Evolutionary conservation across 2,888 invertebrate genomes (phyloP).

Genomic region (Octonoba sinensis): DNA sequence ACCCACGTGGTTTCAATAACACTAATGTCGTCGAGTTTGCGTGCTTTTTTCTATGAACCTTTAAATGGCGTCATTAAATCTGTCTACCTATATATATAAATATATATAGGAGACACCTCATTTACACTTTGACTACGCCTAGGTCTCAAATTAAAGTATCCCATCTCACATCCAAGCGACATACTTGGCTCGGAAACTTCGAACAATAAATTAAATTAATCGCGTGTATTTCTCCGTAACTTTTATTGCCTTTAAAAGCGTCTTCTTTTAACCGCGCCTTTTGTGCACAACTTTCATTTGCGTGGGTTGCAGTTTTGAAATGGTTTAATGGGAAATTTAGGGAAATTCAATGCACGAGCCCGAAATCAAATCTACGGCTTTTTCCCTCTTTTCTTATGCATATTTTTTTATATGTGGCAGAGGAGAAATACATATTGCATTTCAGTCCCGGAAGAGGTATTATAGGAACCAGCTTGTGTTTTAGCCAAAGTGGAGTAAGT

Average conservation of each 20-base stretch:
- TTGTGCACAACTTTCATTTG: slow-evolving; percentile 4
- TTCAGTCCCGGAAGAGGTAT: no score
- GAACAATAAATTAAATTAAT: slow-evolving; percentile 63
- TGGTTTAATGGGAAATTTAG: slow-evolving; percentile 50
- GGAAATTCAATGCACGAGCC: slow-evolving; percentile 40
- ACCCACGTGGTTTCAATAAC: slow-evolving; percentile 33
- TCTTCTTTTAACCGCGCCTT: slow-evolving; percentile 21
- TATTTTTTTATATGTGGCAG: slow-evolving; percentile 1
- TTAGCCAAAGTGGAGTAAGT: no score
- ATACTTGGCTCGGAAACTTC: slow-evolving; percentile 11
- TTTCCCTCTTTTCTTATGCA: not conserved
- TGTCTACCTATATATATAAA: slow-evolving; percentile 22
- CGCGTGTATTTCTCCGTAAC: slow-evolving; percentile 34
- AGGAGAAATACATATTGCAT: not conserved
- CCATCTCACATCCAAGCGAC: slow-evolving; percentile 1
- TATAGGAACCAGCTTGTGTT: no score
- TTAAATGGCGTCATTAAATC: slow-evolving; percentile 50
- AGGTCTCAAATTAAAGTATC: slow-evolving; percentile 43
- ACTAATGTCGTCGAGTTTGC: slow-evolving; percentile 14
- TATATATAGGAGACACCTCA: slow-evolving; percentile 5
- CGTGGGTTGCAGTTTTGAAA: slow-evolving; percentile 19
- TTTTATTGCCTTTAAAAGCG: slow-evolving; percentile 59
- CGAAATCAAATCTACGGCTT: slow-evolving; percentile 42
- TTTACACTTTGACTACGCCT: slow-evolving; percentile 44
- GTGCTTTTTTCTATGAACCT: not conserved